These are phyloP conservation scores for Idaea dimidiata DNA, from an alignment of 2,888 invertebrate species.

Conservation along the genomic window DNA sequence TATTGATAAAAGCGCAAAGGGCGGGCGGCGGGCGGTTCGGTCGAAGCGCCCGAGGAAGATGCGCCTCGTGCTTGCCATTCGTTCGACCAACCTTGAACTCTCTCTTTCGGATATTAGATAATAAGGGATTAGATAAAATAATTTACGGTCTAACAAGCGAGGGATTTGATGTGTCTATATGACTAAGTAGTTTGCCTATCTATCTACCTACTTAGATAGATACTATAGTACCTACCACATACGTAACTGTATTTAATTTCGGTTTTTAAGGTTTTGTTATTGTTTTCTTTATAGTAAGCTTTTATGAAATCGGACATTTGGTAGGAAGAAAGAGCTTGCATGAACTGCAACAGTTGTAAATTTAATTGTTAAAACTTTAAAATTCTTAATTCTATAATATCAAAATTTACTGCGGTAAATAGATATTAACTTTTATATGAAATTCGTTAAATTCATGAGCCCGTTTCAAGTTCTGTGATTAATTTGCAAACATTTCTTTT, in stretches of 20 bases:
- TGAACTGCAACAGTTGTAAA: no score
- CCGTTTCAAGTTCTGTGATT: neutral
- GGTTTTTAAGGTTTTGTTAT: neutral
- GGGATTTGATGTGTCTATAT: constrained; percentile 23
- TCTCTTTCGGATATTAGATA: constrained; percentile 66
- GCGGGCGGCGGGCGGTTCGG: constrained; percentile 33
- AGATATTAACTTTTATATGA: no score
- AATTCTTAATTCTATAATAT: no score
- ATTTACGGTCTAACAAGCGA: constrained; percentile 35
- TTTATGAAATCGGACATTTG: no score
- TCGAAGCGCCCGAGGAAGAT: neutral
- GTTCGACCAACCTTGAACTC: constrained; percentile 71
- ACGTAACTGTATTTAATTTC: neutral
- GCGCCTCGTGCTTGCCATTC: neutral
- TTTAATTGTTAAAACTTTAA: no score
- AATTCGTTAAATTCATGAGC: neutral
- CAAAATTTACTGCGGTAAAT: no score
- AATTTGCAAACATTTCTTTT: neutral
- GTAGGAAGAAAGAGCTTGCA: no score
- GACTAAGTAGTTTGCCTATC: neutral
- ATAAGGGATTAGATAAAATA: constrained; percentile 54
- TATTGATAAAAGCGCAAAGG: constrained; percentile 77
- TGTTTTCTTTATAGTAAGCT: no score
- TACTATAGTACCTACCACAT: neutral
- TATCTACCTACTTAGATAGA: neutral